Evolutionary conservation across 2,113 vertebrate genomes (phyloP).

Genomic region (Micronycteris hirsuta): DNA sequence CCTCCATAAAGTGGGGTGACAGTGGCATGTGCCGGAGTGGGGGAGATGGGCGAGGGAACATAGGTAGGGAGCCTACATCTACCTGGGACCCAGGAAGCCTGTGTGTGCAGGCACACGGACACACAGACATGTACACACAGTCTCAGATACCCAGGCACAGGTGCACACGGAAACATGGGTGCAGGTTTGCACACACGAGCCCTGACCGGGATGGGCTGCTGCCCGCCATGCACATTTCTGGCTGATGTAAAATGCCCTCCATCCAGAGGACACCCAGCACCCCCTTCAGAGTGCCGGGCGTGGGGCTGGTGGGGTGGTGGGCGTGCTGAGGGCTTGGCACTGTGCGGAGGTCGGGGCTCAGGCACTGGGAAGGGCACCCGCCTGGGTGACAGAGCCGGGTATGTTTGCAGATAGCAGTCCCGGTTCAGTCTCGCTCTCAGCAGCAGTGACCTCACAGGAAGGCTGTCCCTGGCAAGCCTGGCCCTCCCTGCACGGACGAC

Average conservation of each 20-base stretch:
- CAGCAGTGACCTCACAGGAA: background rate
- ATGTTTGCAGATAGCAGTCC: background rate
- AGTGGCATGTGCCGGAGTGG: rapidly evolving
- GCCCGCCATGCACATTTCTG: background rate
- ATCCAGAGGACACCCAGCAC: too few species aligned
- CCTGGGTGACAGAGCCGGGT: background rate
- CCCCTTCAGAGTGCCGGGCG: rapidly evolving
- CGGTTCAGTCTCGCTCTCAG: background rate
- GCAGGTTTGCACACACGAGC: rapidly evolving
- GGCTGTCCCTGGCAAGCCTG: background rate
- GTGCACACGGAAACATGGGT: background rate
- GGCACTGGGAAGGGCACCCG: background rate
- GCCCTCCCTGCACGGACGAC: too few species aligned
- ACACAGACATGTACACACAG: background rate
- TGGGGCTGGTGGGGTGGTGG: too few species aligned
- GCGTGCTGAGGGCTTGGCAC: background rate
- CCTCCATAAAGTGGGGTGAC: background rate
- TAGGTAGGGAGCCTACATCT: background rate
- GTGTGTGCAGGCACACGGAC: background rate
- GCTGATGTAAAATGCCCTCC: background rate
- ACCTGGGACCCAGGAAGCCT: background rate
- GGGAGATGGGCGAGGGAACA: background rate
- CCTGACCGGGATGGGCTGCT: background rate
- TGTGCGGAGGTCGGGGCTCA: too few species aligned
- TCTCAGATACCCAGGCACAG: background rate